Evolutionary conservation across 2,888 invertebrate genomes (phyloP), one percentile per base, ranked within the genome.

Genomic region (Myopa testacea): DNA sequence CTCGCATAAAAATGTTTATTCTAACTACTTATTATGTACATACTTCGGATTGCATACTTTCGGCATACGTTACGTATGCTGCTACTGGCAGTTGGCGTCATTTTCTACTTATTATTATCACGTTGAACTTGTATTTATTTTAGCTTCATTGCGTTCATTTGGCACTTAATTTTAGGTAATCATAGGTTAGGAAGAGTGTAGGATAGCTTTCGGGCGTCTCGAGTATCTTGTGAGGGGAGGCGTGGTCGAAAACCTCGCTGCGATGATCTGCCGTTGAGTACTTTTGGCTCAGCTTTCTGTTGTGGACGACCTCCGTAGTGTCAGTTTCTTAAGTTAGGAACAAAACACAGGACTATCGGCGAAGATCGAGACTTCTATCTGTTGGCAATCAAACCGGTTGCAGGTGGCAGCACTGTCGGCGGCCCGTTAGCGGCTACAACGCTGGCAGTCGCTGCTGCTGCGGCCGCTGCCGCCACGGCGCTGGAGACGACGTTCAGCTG

Each of bases 371-470:
- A 45, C 37, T 65, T 38, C 65, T 89, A 89, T 85, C 89, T 87
- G 83, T 89, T 89, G 58, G 89, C 83, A 7, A 89, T 84, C 77
- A 89, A 82, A 50, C 87, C 89, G 81, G 88, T 89, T 37, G 89
- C 88, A 0, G 88, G 87, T 10, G 88, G 88, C 79, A 89, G 78
- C 4, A 86, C 81, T 19, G 85, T 84, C 16, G 84, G 80, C 34
- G 87, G 83, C 1, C 84, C 83, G 75, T 82, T 84, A 40, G 84
- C 78, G 52, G 83, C 52, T 16, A 81, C 76, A 68, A 80, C 80
- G n/a, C 69, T 60, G 16, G 68, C 67, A 55, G 75, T 67, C 4
- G 74, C 80, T 68, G 68, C 78, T 65, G 80, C 79, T 26, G 82
- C 26, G 1, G 68, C 67, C 58, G 75, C 70, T 5, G 74, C 80